Base-by-base conservation (phyloP, 2,888 invertebrate genomes). In the Didymodactylos carnosus region DNA sequence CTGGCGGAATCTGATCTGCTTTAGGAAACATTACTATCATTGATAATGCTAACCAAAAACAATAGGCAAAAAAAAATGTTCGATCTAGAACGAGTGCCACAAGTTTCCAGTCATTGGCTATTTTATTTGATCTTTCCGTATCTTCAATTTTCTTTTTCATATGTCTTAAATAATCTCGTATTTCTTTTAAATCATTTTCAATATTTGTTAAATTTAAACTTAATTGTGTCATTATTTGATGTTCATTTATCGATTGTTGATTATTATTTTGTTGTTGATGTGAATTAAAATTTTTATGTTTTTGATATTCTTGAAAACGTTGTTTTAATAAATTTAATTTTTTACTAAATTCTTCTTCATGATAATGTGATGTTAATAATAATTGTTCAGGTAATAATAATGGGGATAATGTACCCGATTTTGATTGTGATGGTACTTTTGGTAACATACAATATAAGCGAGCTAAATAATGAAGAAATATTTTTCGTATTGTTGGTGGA, bases 101-200 rank as follows among this genome's bases (percentile, higher is more conserved):
- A 25, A 49, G 46, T 29, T 75, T 75, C 75, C 75, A 75, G 19
- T 75, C 75, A 41, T 69, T 40, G 19, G 72, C 46, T 51, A 69
- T 40, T 39, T 72, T 72, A 16, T 53, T n/a, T 69, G 71, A 35
- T 29, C 39, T 39, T 35, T 75, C 75, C 1, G 69, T 72, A 69
- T 62, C 69, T 46, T 75, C 75, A 35, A 75, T n/a, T 51, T 72
- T 72, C 13, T 75, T 75, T 11, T 71, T 62, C n/a, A 72, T 75
- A 35, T 72, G 72, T 35, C 75, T 43, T 16, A 75, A 69, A 69
- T 75, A 75, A 40, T 75, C 75, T 14, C 75, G 46, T n/a, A 75
- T 69, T 72, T 75, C 75, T 72, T 72, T 75, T 6, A 75, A 39
- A 70, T 75, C 75, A 69, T 75, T 75, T 43, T 75, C 75, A 14